These are phyloP conservation scores for Takifugu bimaculatus DNA, from an alignment of 2,113 vertebrate genomes.

Conservation along the genomic window DNA sequence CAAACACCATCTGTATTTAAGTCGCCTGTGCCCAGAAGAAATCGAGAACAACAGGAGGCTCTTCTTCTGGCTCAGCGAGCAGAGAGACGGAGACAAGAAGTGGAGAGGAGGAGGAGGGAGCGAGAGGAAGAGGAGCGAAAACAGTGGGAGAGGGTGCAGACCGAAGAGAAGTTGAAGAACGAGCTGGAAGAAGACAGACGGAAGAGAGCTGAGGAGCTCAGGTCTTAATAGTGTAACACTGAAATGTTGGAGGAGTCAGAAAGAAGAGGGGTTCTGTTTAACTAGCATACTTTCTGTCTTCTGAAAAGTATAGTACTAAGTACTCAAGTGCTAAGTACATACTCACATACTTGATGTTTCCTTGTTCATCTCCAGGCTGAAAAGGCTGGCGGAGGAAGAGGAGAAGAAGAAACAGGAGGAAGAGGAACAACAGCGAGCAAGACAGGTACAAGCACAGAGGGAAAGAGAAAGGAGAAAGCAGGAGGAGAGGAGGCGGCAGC, in stretches of 20 bases:
- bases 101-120: conserved; percentile 67
- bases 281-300: too few species aligned
- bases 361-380: conserved; percentile 32
- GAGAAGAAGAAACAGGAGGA: conserved; percentile 32
- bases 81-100: conserved; percentile 56
- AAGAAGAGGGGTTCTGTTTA: not conserved
- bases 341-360: not conserved
- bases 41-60: conserved; percentile 4
- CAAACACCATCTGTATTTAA: not conserved
- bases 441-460: conserved; percentile 45
- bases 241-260: not conserved
- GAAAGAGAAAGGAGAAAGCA: conserved; percentile 54
- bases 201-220: conserved; percentile 44
- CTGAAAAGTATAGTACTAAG: too few species aligned
- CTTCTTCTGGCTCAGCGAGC: conserved; percentile 35
- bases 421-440: conserved; percentile 39
- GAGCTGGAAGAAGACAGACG: conserved; percentile 67
- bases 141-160: conserved; percentile 56
- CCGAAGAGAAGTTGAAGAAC: conserved; percentile 65
- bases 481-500: conserved; percentile 64
- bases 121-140: conserved; percentile 63
- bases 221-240: conserved; percentile 16
- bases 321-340: not conserved
- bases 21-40: not conserved
- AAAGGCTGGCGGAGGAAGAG: conserved; percentile 49